Base-by-base conservation (phyloP, 2,888 invertebrate species). In the Scaptomyza parva region DNA sequence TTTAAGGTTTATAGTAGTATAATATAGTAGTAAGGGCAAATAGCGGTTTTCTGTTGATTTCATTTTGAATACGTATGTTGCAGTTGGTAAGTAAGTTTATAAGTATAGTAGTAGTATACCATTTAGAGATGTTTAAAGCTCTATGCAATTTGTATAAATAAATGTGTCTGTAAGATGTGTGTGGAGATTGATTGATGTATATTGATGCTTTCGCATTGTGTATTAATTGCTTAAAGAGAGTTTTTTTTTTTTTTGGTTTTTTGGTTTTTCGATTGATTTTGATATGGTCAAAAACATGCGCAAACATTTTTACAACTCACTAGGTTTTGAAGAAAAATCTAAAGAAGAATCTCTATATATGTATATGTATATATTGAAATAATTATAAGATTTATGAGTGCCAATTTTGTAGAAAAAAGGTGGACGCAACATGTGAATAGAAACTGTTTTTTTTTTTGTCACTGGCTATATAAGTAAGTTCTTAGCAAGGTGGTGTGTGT, bases 241-340 rank as follows among this genome's bases (percentile, higher is more conserved):
- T 35, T 62, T 28, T 24, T 8, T 14, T n/a, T 48, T 44, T 35
- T 28, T 54, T 2, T 44, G 8, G 7, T 8, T 24, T 45, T 12
- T 53, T 14, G 22, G 12, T 53, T 74, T 74, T n/a, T n/a, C n/a
- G n/a, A n/a, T n/a, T 58, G 37, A 51, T 76, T 52, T 76, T 52
- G 66, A 50, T 79, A 77, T 64, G 66, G 68, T 69, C n/a, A 55
- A 80, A 81, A 83, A 78, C 80, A 81, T 81, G 80, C 80, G 78
- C 80, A 77, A 83, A 78, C 83, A 79, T 83, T 83, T 84, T 69
- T 80, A 83, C 81, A 84, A 78, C 58, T 81, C 73, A 76, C 85
- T 81, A 78, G 41, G 64, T 66, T 73, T 84, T 60, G 61, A 73
- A 66, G 58, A 76, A 78, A 78, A 76, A 73, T 84, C 76, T 78